Evolutionary conservation across 2,113 vertebrate genomes (phyloP).

Genomic region (Ondatra zibethicus): DNA sequence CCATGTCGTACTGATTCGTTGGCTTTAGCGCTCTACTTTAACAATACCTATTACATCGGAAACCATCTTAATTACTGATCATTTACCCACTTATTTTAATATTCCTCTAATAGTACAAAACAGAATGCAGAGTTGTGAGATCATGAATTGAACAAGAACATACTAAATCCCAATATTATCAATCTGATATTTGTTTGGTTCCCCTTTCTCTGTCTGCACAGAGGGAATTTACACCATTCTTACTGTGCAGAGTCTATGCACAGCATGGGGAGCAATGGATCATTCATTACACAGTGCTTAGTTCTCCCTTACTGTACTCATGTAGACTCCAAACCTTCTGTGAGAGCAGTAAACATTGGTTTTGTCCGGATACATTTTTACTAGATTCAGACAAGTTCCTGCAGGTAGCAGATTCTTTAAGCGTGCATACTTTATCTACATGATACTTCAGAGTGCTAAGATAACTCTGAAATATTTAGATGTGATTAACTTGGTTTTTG

Average conservation of each 20-base stretch:
- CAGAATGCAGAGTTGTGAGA: neutral
- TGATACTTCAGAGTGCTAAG: constrained; percentile 60
- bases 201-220: neutral
- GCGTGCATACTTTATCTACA: constrained; percentile 43
- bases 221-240: constrained; percentile 70
- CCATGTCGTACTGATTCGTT: neutral
- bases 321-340: constrained; percentile 61
- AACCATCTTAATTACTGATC: neutral
- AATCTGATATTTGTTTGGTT: constrained; percentile 16
- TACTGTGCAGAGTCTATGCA: constrained; percentile 64
- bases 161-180: neutral
- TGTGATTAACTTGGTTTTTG: constrained; percentile 62
- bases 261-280: constrained; percentile 53
- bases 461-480: constrained; percentile 67
- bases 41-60: neutral
- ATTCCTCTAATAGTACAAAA: neutral
- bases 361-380: constrained; percentile 72
- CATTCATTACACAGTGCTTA: constrained; percentile 15
- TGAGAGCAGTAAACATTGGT: constrained; percentile 49
- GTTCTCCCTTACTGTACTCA: constrained; percentile 55
- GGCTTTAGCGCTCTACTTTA: constrained; percentile 45
- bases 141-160: constrained; percentile 44
- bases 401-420: constrained; percentile 36
- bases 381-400: constrained; percentile 68
- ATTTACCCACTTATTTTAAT: neutral